These are phyloP conservation scores for Stegophylla sp. DNA, from an alignment of 2,888 invertebrate species.

Conservation along the genomic window DNA sequence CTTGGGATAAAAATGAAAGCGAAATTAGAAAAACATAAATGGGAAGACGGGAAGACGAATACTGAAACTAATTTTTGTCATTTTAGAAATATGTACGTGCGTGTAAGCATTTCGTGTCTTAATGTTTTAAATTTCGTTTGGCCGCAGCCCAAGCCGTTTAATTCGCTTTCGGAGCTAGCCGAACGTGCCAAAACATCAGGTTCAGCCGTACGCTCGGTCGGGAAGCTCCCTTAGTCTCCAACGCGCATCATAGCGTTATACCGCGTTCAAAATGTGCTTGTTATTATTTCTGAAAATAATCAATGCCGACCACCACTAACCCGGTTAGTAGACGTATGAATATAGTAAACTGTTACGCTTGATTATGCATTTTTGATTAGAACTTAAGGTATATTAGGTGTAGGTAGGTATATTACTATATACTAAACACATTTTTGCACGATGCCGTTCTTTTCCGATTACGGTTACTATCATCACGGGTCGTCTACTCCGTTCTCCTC, in stretches of 20 bases:
- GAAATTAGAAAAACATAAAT: conserved; percentile 13
- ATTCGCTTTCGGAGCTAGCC: conserved; percentile 55
- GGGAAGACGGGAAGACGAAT: not conserved
- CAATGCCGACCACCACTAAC: not conserved
- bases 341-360: conserved; percentile 5
- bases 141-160: conserved; percentile 49
- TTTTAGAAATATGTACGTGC: conserved; percentile 28
- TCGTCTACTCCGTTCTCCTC: conserved; percentile 51
- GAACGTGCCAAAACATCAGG: conserved; percentile 51
- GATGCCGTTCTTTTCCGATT: conserved; percentile 58
- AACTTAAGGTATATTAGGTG: not conserved
- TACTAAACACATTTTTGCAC: too few relatives aligned
- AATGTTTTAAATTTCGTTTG: conserved; percentile 53
- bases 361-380: conserved; percentile 53
- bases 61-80: conserved; percentile 23
- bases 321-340: conserved; percentile 34
- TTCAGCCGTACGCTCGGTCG: conserved; percentile 24
- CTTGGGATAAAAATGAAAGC: not conserved
- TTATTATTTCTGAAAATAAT: conserved; percentile 55
- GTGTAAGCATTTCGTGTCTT: conserved; percentile 30
- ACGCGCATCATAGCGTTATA: conserved; percentile 36
- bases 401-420: too few relatives aligned
- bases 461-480: conserved; percentile 25
- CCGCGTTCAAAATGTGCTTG: conserved; percentile 49
- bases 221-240: conserved; percentile 41